Evolutionary conservation across 2,888 invertebrate genomes (phyloP).

Genomic region (Sisyra terminalis): DNA sequence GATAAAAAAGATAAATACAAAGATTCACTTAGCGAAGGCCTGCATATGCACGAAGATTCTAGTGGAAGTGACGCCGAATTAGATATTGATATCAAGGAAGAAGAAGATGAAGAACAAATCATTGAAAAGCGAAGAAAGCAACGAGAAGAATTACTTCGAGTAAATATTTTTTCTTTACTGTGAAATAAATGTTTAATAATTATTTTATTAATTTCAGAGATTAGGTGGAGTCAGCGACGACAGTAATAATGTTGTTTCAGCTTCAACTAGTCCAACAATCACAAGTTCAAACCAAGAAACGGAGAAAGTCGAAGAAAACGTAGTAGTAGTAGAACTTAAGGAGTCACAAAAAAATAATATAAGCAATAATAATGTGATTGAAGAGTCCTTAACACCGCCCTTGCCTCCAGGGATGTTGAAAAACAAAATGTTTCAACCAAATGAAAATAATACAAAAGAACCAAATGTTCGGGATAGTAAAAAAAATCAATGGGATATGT

Average conservation of each 20-base stretch:
- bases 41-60: slow-evolving; percentile 48
- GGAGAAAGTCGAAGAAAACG: slow-evolving; percentile 9
- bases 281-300: slow-evolving; percentile 5
- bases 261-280: slow-evolving; percentile 14
- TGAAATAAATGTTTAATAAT: slow-evolving; percentile 2
- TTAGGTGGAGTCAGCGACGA: slow-evolving; percentile 40
- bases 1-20: slow-evolving; percentile 39
- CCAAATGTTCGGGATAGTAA: slow-evolving; percentile 18
- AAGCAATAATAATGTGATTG: slow-evolving; percentile 11
- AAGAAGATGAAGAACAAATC: slow-evolving; percentile 85
- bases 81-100: slow-evolving; percentile 64
- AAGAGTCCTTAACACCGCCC: slow-evolving; percentile 26
- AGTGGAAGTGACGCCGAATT: slow-evolving; percentile 56
- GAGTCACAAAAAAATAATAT: slow-evolving; percentile 10
- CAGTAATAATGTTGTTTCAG: slow-evolving; percentile 27
- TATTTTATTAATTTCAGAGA: slow-evolving; percentile 25
- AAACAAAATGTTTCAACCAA: slow-evolving; percentile 17
- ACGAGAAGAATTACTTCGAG: slow-evolving; percentile 74
- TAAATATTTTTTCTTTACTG: too few relatives aligned
- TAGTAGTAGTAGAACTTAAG: slow-evolving; percentile 1
- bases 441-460: slow-evolving; percentile 17
- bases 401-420: slow-evolving; percentile 22
- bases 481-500: slow-evolving; percentile 73
- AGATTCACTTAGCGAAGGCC: slow-evolving; percentile 64
- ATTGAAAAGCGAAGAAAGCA: slow-evolving; percentile 78